These are phyloP conservation scores for Piscicola geometra DNA, from an alignment of 2,888 invertebrate species.

Conservation along the genomic window DNA sequence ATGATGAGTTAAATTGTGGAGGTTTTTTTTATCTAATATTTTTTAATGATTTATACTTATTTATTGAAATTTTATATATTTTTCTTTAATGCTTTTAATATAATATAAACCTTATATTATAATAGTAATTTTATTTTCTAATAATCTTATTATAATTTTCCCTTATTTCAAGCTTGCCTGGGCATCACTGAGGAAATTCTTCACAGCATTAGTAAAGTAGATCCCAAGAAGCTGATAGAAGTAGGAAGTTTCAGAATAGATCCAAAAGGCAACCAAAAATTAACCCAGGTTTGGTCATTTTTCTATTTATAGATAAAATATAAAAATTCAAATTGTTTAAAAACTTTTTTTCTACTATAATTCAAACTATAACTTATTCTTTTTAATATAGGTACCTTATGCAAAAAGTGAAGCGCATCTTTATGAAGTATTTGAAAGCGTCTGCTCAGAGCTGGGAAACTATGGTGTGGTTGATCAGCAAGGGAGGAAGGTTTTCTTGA, in stretches of 20 bases:
- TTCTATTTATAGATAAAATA: no score
- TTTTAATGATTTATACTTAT: no score
- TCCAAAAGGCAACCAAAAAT: slow-evolving; percentile 3
- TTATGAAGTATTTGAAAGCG: slow-evolving; percentile 10
- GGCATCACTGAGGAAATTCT: not conserved
- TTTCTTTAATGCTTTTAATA: no score
- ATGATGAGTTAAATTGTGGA: no score
- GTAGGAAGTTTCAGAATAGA: slow-evolving; percentile 11
- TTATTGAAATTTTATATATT: not conserved
- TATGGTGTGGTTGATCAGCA: not conserved
- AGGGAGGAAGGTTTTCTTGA: not conserved
- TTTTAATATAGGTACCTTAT: slow-evolving; percentile 11
- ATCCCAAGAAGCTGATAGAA: not conserved
- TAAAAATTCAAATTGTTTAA: no score
- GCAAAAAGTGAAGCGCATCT: slow-evolving; percentile 13
- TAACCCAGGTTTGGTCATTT: not conserved
- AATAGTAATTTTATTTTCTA: no score
- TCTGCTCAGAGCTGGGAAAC: not conserved
- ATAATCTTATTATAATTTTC: no score
- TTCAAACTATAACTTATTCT: no score
- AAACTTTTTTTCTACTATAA: no score
- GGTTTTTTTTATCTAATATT: no score
- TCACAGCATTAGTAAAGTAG: not conserved
- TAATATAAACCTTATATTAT: no score
- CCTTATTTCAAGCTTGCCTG: slow-evolving; percentile 1